Base-by-base conservation (phyloP, 2,113 vertebrate species). In the Sprattus sprattus region DNA sequence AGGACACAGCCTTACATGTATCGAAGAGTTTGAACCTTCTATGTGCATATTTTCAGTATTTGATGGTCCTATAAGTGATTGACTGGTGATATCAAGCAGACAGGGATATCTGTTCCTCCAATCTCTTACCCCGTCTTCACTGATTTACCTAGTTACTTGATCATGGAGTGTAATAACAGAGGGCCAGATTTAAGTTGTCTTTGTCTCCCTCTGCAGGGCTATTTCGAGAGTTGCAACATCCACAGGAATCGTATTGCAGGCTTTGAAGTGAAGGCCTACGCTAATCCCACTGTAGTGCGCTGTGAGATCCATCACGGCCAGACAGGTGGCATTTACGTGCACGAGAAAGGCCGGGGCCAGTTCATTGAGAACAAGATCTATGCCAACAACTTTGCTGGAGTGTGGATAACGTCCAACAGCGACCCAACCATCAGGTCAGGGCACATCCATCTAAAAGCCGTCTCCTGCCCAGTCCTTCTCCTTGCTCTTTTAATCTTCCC, bases 361-460 rank as follows among this genome's bases (percentile, higher is more conserved):
- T 99, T 99, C 94, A 97, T 99, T 89, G 98, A 99, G 94, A 99
- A 99, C 93, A 99, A 99, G 95, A 99, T 99, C 96, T 99, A 99
- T 97, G 98, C 98, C 95, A 99, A 99, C 95, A 99, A 99, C 91
- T 99, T 99, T 95, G 98, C 98, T 87, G 98, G 98, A 81, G 98
- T 99, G 92, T 99, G 98, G 98, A 99, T 99, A 93, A 99, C 98
- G 88, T 99, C 98, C 80, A 99, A 99, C 93, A 99, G 98, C 86
- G 98, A 99, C 93, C 98, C 98, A 57, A 99, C 98, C 91, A 99
- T 99, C 96, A 97, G 98, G 98, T 99, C 92, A 78, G 71, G 28
- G 71, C 71, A 78, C 2, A 13, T 11, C 2, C 25, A 16, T 39
- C 32, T 78, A 32, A 25, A 67, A 28, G 64, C 64, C n/a, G 28